A percentile compares a stretch with the other conserved stretches of the same genome.
Conservation (phyloP, 2,888 invertebrate genomes). For the Hypolimnas misippus region DNA sequence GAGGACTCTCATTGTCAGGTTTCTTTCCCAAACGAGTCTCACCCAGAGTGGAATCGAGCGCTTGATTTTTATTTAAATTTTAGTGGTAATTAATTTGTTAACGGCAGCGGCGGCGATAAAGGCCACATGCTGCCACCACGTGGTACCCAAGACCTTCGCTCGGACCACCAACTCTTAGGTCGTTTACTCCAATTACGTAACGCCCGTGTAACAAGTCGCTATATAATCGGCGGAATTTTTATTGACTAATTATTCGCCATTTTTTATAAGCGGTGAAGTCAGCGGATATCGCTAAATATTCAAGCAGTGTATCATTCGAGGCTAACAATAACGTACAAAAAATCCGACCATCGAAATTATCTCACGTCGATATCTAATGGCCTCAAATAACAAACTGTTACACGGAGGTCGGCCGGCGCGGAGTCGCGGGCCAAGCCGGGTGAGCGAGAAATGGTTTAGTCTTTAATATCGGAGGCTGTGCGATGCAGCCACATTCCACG, state of each 20-base stretch:
- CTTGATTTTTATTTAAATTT: slow-evolving; percentile 30
- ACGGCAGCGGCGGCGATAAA: slow-evolving; percentile 35
- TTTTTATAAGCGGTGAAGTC: slow-evolving; percentile 81
- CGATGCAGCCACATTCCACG: slow-evolving; percentile 73
- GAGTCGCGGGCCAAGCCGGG: slow-evolving; percentile 30
- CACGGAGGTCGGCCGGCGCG: slow-evolving; percentile 18
- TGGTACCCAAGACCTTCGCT: slow-evolving; percentile 69
- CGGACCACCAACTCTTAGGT: slow-evolving; percentile 73
- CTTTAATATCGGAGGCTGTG: slow-evolving; percentile 53
- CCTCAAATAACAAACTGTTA: slow-evolving; percentile 42
- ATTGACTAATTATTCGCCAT: slow-evolving; percentile 83
- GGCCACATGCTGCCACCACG: slow-evolving; percentile 59
- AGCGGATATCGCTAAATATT: slow-evolving; percentile 84
- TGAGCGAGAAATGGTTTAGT: slow-evolving; percentile 34
- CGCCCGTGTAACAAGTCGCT: slow-evolving; percentile 77
- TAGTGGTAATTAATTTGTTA: slow-evolving; percentile 40
- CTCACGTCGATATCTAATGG: slow-evolving; percentile 70
- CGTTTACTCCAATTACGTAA: slow-evolving; percentile 83
- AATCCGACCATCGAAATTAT: slow-evolving; percentile 66
- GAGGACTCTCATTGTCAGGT: neutral
- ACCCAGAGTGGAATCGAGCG: slow-evolving; percentile 3
- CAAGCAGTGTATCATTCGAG: slow-evolving; percentile 82
- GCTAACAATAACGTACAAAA: slow-evolving; percentile 79
- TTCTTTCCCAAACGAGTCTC: neutral
- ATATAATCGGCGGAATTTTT: slow-evolving; percentile 83